Percentiles rank a stretch among this genome's conserved stretches.
Conservation (phyloP, 2,888 invertebrate species). For the Drosophila picticornis region DNA sequence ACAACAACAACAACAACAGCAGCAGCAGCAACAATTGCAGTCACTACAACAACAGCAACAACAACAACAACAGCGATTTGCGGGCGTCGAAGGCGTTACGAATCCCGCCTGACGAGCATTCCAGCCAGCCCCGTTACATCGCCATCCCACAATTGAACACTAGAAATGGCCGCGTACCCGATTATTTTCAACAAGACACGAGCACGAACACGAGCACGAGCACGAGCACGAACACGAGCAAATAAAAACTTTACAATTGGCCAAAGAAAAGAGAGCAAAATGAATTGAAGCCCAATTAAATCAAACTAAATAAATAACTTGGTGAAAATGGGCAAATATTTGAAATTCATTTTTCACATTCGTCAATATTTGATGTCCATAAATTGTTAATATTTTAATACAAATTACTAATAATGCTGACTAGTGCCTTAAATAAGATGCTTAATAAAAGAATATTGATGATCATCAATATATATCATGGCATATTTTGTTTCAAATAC, state of each 20-base stretch:
- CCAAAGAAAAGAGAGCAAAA: neutral
- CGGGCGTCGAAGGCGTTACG: conserved; percentile 32
- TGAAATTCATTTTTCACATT: neutral
- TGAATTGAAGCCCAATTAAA: neutral
- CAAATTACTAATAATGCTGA: neutral
- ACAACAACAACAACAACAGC: conserved; percentile 23
- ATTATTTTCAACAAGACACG: neutral
- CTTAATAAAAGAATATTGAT: neutral
- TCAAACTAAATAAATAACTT: neutral
- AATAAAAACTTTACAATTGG: neutral
- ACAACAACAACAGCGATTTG: conserved; percentile 16
- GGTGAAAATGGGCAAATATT: neutral
- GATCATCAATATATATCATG: neutral
- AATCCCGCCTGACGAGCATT: conserved; percentile 60
- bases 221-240: conserved; percentile 2
- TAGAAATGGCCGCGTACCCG: conserved; percentile 2
- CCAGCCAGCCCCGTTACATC: conserved; percentile 41
- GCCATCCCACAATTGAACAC: conserved; percentile 20
- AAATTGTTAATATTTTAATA: too few species aligned
- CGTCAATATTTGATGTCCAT: neutral
- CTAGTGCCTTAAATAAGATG: neutral
- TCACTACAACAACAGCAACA: conserved; percentile 13
- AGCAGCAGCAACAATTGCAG: conserved; percentile 12
- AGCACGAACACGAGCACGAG: neutral
- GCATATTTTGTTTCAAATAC: neutral